phyloP scores from a whole-genome alignment of 2,888 invertebrate genomes.

The Drosophila macrospina region DNA sequence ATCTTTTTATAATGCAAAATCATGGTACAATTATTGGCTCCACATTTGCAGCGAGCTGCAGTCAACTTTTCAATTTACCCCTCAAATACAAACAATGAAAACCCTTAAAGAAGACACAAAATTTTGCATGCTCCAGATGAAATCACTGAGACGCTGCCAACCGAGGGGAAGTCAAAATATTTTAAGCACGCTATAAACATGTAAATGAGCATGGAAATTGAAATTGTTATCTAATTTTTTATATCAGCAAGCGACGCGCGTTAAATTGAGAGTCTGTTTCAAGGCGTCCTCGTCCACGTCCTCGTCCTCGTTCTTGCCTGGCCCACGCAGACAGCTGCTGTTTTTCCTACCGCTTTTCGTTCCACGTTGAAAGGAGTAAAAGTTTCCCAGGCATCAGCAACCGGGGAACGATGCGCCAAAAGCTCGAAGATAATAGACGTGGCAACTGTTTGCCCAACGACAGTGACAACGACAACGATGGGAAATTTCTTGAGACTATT shows the following conservation, averaged over 20 bases:
- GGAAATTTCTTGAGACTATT: slow-evolving; percentile 60
- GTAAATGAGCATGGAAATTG: slow-evolving; percentile 84
- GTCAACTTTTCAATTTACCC: slow-evolving; percentile 69
- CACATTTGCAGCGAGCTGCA: slow-evolving; percentile 59
- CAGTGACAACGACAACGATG: slow-evolving; percentile 39
- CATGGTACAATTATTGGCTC: slow-evolving; percentile 73
- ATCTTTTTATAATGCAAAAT: slow-evolving; percentile 54
- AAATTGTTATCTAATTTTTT: slow-evolving; percentile 83
- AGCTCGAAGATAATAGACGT: slow-evolving; percentile 72
- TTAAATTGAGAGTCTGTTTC: slow-evolving; percentile 57
- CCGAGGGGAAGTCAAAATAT: slow-evolving; percentile 59
- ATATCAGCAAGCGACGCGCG: slow-evolving; percentile 69
- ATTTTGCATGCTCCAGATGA: slow-evolving; percentile 47
- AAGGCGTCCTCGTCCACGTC: slow-evolving; percentile 9
- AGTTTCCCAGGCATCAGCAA: slow-evolving; percentile 50
- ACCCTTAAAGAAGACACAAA: slow-evolving; percentile 73
- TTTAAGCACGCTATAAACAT: slow-evolving; percentile 82
- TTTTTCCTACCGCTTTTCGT: slow-evolving; percentile 5
- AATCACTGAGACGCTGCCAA: slow-evolving; percentile 55
- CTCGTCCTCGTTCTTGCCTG: background rate
- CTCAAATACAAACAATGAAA: slow-evolving; percentile 57
- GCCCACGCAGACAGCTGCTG: slow-evolving; percentile 22
- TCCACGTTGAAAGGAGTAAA: slow-evolving; percentile 69
- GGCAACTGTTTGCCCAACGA: slow-evolving; percentile 70
- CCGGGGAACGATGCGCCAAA: slow-evolving; percentile 52